phyloP scores from a whole-genome alignment of 1,140 invertebrate genomes.

The Danaus plexippus region DNA sequence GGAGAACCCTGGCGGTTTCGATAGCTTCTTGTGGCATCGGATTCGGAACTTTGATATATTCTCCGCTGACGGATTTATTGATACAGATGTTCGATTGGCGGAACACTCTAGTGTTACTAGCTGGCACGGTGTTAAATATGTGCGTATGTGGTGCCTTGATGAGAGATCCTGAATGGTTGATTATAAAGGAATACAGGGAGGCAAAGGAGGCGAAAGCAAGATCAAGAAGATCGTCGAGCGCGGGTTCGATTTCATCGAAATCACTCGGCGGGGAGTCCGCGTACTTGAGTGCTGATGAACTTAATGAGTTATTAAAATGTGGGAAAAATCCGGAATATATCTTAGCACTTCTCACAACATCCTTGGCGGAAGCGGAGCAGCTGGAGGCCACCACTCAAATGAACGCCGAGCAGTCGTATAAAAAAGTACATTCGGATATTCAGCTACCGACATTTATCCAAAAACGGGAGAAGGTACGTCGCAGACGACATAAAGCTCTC shows the following conservation, averaged over 20 bases:
- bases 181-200: slow-evolving; percentile 51
- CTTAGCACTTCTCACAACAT: slow-evolving; percentile 46
- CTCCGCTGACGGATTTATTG: slow-evolving; percentile 80
- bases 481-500: not conserved
- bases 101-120: slow-evolving; percentile 83
- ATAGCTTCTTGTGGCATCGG: slow-evolving; percentile 60
- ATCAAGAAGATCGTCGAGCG: slow-evolving; percentile 45
- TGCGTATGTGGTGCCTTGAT: slow-evolving; percentile 90
- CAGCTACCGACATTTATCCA: slow-evolving; percentile 61
- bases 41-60: slow-evolving; percentile 81
- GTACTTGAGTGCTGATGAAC: slow-evolving; percentile 45
- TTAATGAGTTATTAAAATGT: slow-evolving; percentile 48
- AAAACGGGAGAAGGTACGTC: slow-evolving; percentile 49
- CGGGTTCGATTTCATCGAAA: slow-evolving; percentile 44
- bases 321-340: slow-evolving; percentile 59
- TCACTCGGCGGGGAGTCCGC: slow-evolving; percentile 52
- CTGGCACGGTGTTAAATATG: slow-evolving; percentile 88
- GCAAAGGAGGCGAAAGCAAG: slow-evolving; percentile 35
- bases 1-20: slow-evolving; percentile 87
- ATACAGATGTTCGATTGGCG: slow-evolving; percentile 86
- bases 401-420: slow-evolving; percentile 45
- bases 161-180: slow-evolving; percentile 85
- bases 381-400: slow-evolving; percentile 55
- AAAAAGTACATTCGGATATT: slow-evolving; percentile 51
- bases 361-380: slow-evolving; percentile 51